phyloP scores from a whole-genome alignment of 2,113 vertebrate genomes.

The Cairina moschata region DNA sequence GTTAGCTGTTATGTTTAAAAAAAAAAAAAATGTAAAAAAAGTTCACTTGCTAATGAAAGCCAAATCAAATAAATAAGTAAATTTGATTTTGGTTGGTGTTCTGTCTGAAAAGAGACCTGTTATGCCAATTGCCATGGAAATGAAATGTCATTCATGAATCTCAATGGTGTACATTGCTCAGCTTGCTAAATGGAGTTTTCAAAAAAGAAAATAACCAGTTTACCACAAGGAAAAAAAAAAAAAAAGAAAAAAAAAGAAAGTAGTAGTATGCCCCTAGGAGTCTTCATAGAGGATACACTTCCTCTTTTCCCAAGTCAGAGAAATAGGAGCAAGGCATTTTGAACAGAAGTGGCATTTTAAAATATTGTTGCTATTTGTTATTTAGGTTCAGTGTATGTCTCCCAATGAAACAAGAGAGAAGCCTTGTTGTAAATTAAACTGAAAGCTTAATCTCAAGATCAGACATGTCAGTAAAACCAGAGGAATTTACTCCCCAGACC shows the following conservation, averaged over 20 bases:
- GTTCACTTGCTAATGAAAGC: not conserved
- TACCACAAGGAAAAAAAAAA: not conserved
- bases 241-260: not conserved
- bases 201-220: not conserved
- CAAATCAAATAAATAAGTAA: not conserved
- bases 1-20: not conserved
- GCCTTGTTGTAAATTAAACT: not conserved
- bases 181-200: not conserved
- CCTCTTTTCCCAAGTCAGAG: not conserved
- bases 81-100: not conserved
- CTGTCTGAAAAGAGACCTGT: accelerated
- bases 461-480: not conserved
- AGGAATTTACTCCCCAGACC: not conserved
- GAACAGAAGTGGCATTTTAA: not conserved
- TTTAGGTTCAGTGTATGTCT: not conserved
- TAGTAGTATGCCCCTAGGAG: not conserved
- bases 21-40: not conserved
- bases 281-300: not conserved
- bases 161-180: not conserved
- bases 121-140: not conserved
- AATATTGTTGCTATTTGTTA: not conserved
- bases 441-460: not conserved
- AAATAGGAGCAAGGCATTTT: not conserved
- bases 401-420: not conserved
- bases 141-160: not conserved